Percentiles rank a stretch among this genome's conserved stretches.
phyloP scores from a whole-genome alignment of 2,113 vertebrate species.

The Synodontis membranacea region DNA sequence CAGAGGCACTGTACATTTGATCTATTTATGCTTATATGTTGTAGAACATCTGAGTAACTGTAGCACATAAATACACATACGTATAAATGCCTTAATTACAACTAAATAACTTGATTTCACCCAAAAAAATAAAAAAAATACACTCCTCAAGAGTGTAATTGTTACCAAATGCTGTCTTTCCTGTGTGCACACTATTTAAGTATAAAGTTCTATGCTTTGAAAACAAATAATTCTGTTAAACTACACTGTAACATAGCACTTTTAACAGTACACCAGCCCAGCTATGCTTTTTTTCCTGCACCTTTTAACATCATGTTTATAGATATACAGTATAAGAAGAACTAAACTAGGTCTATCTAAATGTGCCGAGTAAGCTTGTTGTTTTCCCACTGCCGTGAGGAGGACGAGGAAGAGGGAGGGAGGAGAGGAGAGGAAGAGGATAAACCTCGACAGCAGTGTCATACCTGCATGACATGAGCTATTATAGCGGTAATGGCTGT shows the following conservation, averaged over 20 bases:
- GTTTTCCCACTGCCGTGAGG: background rate
- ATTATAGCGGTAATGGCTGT: constrained; percentile 42
- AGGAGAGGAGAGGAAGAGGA: background rate
- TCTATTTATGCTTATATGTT: background rate
- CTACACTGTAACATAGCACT: background rate
- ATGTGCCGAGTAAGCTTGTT: constrained; percentile 1
- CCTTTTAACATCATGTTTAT: background rate
- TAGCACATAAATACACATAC: background rate
- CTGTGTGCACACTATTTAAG: background rate
- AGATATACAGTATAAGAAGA: background rate
- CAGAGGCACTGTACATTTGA: background rate
- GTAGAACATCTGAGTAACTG: background rate
- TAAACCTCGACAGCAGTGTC: constrained; percentile 36
- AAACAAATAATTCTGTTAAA: background rate
- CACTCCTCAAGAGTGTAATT: background rate
- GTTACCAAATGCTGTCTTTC: background rate
- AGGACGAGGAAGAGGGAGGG: background rate
- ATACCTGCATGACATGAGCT: constrained; percentile 27
- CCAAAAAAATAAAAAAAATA: too few species aligned
- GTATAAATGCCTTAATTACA: background rate
- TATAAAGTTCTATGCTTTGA: background rate
- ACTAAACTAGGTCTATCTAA: background rate
- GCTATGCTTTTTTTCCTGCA: background rate
- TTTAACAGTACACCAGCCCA: background rate
- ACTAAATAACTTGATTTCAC: background rate